A percentile compares a stretch with the other conserved stretches of the same genome.
phyloP scores from a whole-genome alignment of 2,888 invertebrate genomes.

The Colletes collaris region DNA sequence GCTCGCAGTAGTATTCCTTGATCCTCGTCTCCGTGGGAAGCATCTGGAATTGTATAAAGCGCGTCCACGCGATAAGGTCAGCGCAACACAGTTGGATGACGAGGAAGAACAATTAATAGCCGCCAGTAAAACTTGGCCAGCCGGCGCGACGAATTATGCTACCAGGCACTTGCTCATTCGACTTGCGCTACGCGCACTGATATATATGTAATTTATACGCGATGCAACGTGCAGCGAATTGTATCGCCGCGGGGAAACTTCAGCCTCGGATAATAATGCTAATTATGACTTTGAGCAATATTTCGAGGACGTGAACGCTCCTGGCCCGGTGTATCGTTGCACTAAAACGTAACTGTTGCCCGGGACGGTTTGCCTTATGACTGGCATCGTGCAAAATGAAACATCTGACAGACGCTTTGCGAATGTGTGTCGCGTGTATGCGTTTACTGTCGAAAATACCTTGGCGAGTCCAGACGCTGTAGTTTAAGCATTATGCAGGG shows the following conservation, averaged over 20 bases:
- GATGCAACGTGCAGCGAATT: conserved; percentile 55
- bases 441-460: conserved; percentile 33
- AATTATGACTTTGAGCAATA: conserved; percentile 53
- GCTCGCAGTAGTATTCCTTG: no score
- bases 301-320: conserved; percentile 45
- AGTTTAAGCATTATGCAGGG: conserved; percentile 24
- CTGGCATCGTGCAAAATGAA: conserved; percentile 31
- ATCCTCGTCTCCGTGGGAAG: no score
- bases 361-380: conserved; percentile 13
- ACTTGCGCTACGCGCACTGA: conserved; percentile 36
- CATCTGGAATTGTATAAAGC: conserved; percentile 5
- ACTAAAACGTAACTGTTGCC: not conserved
- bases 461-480: conserved; percentile 20
- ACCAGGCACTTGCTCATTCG: conserved; percentile 42
- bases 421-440: conserved; percentile 3
- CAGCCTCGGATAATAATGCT: conserved; percentile 52
- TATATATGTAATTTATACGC: conserved; percentile 45
- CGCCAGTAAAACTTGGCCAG: conserved; percentile 47
- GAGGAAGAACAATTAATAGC: conserved; percentile 54
- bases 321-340: conserved; percentile 11
- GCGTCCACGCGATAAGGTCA: conserved; percentile 16
- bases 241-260: conserved; percentile 38
- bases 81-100: conserved; percentile 22
- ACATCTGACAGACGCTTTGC: conserved; percentile 36
- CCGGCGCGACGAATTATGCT: conserved; percentile 39